Conservation (phyloP, 1,140 invertebrate species). For the Drosophila simulans region DNA sequence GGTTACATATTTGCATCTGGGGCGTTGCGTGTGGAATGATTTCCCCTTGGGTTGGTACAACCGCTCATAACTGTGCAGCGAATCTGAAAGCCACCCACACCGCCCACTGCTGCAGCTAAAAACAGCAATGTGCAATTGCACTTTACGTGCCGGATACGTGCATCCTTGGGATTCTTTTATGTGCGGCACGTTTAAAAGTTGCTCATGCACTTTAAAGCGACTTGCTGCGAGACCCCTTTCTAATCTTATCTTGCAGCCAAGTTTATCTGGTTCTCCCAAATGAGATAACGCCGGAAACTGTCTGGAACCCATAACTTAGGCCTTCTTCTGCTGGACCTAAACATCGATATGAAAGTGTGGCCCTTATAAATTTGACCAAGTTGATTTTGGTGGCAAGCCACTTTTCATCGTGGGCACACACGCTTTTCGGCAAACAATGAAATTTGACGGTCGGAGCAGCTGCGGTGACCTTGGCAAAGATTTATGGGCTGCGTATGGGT, state of each 20-base stretch:
- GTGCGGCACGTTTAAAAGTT: neutral
- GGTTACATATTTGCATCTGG: slow-evolving; percentile 35
- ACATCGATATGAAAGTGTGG: slow-evolving; percentile 19
- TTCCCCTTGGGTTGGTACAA: slow-evolving; percentile 1
- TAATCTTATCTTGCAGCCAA: slow-evolving; percentile 45
- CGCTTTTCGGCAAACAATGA: slow-evolving; percentile 9
- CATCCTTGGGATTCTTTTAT: slow-evolving; percentile 46
- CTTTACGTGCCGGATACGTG: slow-evolving; percentile 24
- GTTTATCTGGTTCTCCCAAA: slow-evolving; percentile 35
- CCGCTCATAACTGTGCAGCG: slow-evolving; percentile 34
- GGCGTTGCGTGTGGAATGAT: slow-evolving; percentile 25
- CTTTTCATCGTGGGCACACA: slow-evolving; percentile 19
- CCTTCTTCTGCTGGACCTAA: slow-evolving; percentile 1
- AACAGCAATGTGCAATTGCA: slow-evolving; percentile 29
- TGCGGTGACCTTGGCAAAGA: slow-evolving; percentile 40
- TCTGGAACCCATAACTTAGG: neutral
- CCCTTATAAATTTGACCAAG: slow-evolving; percentile 27
- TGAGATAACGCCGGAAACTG: slow-evolving; percentile 8
- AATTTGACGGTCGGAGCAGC: slow-evolving; percentile 20
- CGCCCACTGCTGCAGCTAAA: slow-evolving; percentile 33
- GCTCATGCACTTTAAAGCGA: slow-evolving; percentile 10
- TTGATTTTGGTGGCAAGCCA: slow-evolving; percentile 4
- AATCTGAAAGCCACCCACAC: slow-evolving; percentile 1
- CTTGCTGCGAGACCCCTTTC: no score
- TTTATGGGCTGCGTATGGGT: slow-evolving; percentile 35